phyloP scores from a whole-genome alignment of 2,888 invertebrate genomes.

The Sminthurinus aureus region DNA sequence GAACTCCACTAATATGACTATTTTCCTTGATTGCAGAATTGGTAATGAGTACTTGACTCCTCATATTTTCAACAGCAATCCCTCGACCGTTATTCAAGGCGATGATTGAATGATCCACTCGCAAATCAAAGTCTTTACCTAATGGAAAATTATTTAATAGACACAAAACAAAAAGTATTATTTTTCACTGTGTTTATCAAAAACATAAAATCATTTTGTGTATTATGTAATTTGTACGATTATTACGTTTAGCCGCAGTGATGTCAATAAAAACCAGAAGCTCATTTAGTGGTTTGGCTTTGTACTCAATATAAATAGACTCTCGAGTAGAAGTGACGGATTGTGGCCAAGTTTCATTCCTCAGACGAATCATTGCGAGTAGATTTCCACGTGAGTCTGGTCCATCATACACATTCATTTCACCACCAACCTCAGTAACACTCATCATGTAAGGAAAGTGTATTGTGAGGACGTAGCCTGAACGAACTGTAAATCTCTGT shows the following conservation, averaged over 20 bases:
- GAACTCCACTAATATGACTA: constrained; percentile 87
- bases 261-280: constrained; percentile 80
- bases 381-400: constrained; percentile 74
- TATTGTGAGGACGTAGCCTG: constrained; percentile 83
- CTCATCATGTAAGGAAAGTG: constrained; percentile 84
- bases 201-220: not conserved
- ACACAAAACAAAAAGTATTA: not conserved
- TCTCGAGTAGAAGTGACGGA: constrained; percentile 83
- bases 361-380: constrained; percentile 75
- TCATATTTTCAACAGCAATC: constrained; percentile 88
- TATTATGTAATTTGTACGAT: not conserved
- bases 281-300: constrained; percentile 75
- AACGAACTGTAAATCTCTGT: constrained; percentile 63
- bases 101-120: constrained; percentile 83
- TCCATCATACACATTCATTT: constrained; percentile 81
- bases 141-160: constrained; percentile 47
- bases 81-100: constrained; percentile 93
- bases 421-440: constrained; percentile 71
- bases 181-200: not conserved
- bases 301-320: constrained; percentile 81
- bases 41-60: constrained; percentile 87
- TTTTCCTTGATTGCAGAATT: constrained; percentile 84
- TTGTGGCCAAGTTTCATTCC: constrained; percentile 88
- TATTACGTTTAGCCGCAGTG: constrained; percentile 71
- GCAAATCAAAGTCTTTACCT: constrained; percentile 82